Conservation (phyloP, 2,797 vertebrate genomes). For the Protonibea diacanthus region DNA sequence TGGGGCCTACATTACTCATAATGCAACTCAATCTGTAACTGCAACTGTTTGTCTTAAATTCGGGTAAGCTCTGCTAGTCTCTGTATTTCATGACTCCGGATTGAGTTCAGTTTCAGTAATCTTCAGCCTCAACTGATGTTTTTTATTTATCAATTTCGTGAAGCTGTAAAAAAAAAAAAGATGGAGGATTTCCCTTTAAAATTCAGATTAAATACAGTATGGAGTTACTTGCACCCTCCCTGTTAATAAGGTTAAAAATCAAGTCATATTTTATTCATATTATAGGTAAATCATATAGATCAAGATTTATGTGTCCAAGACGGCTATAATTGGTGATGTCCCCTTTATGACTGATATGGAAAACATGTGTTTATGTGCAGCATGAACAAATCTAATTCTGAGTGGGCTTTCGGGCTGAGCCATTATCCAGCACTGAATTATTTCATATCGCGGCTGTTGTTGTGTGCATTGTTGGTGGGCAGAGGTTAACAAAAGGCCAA, state of each 20-base stretch:
- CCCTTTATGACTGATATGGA: conserved; percentile 26
- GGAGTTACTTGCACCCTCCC: neutral
- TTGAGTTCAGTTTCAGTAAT: neutral
- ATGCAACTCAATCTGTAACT: neutral
- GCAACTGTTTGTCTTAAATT: neutral
- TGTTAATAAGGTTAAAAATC: neutral
- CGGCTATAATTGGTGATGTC: neutral
- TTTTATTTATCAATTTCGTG: neutral
- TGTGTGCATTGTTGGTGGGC: conserved; percentile 74
- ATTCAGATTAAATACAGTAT: neutral
- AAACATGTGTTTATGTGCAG: conserved; percentile 41
- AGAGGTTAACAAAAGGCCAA: conserved; percentile 82
- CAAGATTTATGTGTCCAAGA: neutral
- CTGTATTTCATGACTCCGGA: too few species aligned
- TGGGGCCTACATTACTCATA: conserved; percentile 6
- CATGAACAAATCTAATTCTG: conserved; percentile 50
- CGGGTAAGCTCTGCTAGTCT: neutral
- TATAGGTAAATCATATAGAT: neutral
- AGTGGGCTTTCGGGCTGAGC: conserved; percentile 45
- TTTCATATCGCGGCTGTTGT: conserved; percentile 66
- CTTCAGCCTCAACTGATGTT: neutral
- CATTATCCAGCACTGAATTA: conserved; percentile 59
- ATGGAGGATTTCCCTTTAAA: neutral
- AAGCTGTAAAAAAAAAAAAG: neutral
- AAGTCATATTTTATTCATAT: neutral